Percentiles rank a stretch among this genome's conserved stretches.
These are phyloP conservation scores for Protobothrops mucrosquamatus DNA, from an alignment of 2,113 vertebrate species.

Conservation along the genomic window DNA sequence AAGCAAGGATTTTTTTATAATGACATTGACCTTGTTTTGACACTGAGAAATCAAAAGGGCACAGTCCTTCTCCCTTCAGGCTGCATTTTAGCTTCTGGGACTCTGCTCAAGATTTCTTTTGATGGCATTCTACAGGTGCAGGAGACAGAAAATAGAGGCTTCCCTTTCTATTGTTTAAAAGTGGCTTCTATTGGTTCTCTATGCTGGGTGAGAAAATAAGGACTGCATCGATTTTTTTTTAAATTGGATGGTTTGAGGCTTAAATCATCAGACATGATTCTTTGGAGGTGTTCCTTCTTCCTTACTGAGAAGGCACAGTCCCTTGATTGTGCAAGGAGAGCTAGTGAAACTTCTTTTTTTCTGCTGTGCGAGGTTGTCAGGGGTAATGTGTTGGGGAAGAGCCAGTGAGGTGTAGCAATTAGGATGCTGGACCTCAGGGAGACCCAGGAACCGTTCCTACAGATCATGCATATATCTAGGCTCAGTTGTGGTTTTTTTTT, in stretches of 20 bases:
- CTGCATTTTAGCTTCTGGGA: constrained; percentile 62
- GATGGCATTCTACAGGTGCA: constrained; percentile 31
- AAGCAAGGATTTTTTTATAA: constrained; percentile 50
- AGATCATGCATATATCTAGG: neutral
- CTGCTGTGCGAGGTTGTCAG: neutral
- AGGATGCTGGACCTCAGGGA: neutral
- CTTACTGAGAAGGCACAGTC: neutral
- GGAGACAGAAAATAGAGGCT: constrained; percentile 27
- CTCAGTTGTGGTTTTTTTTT: neutral
- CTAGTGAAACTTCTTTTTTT: neutral
- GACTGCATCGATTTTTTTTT: neutral
- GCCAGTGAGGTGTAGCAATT: neutral
- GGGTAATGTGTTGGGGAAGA: neutral
- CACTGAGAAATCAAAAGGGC: constrained; percentile 55
- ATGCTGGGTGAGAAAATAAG: neutral
- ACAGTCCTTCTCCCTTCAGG: constrained; percentile 43
- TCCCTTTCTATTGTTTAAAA: neutral
- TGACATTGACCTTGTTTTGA: constrained; percentile 52
- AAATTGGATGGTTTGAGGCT: neutral
- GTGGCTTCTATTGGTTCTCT: neutral
- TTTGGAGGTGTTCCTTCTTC: neutral
- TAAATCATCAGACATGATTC: neutral
- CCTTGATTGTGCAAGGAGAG: neutral
- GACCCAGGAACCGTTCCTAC: neutral
- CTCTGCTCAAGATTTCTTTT: constrained; percentile 53